Base-by-base conservation (phyloP, 2,888 invertebrate species). In the Drosophila paranaensis region DNA sequence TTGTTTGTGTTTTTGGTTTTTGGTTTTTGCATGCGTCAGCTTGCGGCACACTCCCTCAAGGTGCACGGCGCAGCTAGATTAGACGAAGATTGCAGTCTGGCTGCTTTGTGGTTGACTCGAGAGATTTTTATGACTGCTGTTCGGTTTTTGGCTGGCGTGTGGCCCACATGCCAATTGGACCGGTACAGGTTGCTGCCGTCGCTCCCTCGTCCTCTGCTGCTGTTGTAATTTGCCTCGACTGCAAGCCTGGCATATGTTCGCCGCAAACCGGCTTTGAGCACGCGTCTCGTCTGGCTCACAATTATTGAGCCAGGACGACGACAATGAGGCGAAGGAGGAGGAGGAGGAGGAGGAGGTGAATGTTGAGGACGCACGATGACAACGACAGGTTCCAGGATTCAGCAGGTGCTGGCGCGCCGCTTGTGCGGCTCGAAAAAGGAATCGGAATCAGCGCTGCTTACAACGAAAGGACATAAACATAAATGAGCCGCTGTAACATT, bases 391-490 rank as follows among this genome's bases (percentile, higher is more conserved):
- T 86, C 70, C 87, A 86, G 86, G 84, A 84, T 81, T 88, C 89
- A 86, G 86, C 88, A 86, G 86, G 85, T 86, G 88, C 88, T 82
- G 74, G 45, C 60, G 77, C 68, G 68, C 79, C 68, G 74, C 80
- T 77, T 79, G 80, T 80, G 75, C 77, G 75, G 79, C 77, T 71
- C 65, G 37, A 73, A 73, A 71, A 77, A 76, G 80, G 88, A 85
- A 85, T 85, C 86, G 80, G 87, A 79, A 88, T 85, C 87, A 88
- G 85, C 84, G 84, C 83, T 69, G 79, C 80, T 80, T 80, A 82
- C 89, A 86, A 82, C 87, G 82, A 87, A 87, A 87, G 87, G 87
- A 88, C 89, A 88, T 88, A 85, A 87, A 88, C 87, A 89, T 89
- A 88, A 89, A 88, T 87, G 89, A 87, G 88, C 82, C 80, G 88